Evolutionary conservation across 2,113 vertebrate species (phyloP).

Genomic region (Ploceus nigricollis): DNA sequence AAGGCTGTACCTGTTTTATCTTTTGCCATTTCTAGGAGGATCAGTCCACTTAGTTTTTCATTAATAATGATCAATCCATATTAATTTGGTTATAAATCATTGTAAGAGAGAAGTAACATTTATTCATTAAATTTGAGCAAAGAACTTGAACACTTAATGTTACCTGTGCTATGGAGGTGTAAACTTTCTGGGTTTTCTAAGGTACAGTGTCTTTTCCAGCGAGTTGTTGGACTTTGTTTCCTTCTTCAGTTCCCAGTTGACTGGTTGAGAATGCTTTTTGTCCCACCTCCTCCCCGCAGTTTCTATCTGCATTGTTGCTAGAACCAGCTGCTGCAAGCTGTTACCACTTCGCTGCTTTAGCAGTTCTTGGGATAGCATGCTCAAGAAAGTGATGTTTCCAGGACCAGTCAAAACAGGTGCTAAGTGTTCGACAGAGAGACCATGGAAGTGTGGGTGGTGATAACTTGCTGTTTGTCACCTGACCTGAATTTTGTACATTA

Average conservation of each 20-base stretch:
- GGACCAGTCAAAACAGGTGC: background rate
- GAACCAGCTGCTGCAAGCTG: background rate
- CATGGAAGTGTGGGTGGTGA: background rate
- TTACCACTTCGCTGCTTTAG: background rate
- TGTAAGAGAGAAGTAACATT: background rate
- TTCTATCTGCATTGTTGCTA: background rate
- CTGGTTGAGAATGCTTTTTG: background rate
- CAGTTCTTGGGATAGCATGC: background rate
- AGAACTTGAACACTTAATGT: background rate
- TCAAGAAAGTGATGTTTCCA: background rate
- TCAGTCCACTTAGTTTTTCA: background rate
- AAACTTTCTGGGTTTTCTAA: background rate
- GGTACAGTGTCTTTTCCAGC: background rate
- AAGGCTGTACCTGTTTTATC: background rate
- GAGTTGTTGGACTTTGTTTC: background rate
- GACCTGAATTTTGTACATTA: background rate
- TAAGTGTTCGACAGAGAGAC: background rate
- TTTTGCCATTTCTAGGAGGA: background rate
- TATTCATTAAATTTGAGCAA: background rate
- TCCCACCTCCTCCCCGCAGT: background rate
- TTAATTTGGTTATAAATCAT: background rate
- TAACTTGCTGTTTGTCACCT: background rate
- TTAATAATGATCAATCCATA: background rate
- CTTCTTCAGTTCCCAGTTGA: background rate
- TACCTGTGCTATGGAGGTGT: background rate